phyloP scores from a whole-genome alignment of 2,888 invertebrate genomes.

The Ichneumoninae sp. region DNA sequence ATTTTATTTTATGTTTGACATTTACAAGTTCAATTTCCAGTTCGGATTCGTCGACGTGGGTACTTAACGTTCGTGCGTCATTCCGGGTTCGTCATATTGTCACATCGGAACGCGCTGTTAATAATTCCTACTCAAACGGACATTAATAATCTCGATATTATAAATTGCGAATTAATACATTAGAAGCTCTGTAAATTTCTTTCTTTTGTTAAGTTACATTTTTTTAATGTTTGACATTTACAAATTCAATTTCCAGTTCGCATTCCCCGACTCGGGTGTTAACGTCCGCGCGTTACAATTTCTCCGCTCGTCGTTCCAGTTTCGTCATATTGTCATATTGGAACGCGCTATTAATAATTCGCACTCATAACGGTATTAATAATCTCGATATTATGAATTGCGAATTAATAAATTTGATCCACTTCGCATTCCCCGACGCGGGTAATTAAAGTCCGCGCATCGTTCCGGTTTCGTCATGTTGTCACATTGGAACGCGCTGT shows the following conservation, averaged over 20 bases:
- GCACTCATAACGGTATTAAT: no score
- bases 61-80: conserved; percentile 5
- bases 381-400: background rate
- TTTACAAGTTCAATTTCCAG: conserved; percentile 14
- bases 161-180: background rate
- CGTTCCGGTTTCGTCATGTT: conserved; percentile 20
- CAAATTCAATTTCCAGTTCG: conserved; percentile 24
- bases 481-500: no score
- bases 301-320: conserved; percentile 23
- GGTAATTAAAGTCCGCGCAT: background rate
- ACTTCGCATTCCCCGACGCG: background rate
- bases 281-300: conserved; percentile 28
- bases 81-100: conserved; percentile 20
- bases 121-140: no score
- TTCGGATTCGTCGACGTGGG: background rate
- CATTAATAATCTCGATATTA: background rate
- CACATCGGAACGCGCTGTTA: no score
- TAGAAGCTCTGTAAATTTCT: background rate
- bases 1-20: background rate
- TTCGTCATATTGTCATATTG: background rate
- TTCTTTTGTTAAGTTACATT: background rate
- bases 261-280: background rate
- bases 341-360: no score
- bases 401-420: conserved; percentile 5
- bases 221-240: background rate